These are phyloP conservation scores for Microcebus griseorufus DNA, from an alignment of 2,113 vertebrate species.

Conservation along the genomic window DNA sequence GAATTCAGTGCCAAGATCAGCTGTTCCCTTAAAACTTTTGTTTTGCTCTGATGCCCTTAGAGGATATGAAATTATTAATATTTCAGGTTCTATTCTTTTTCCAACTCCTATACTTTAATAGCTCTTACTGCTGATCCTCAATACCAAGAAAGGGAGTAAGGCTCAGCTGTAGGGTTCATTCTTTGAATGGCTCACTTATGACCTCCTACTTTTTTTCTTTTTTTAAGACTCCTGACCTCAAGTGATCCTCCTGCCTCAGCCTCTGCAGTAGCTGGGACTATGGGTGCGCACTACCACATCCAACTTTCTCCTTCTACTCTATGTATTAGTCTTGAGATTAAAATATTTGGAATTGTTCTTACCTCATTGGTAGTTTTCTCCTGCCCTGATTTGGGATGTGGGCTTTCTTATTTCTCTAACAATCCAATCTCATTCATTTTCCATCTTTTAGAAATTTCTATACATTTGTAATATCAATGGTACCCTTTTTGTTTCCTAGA, in stretches of 20 bases:
- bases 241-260: not conserved
- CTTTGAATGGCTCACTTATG: not conserved
- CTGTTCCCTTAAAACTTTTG: not conserved
- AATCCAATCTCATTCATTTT: not conserved
- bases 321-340: not conserved
- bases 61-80: not conserved
- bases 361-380: not conserved
- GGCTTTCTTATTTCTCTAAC: not conserved
- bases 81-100: not conserved
- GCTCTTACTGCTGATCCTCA: not conserved
- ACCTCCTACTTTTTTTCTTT: not conserved
- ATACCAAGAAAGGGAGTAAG: not conserved
- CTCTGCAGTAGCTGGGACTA: not conserved
- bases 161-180: not conserved
- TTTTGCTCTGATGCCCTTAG: not conserved
- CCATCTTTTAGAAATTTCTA: not conserved
- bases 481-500: not conserved
- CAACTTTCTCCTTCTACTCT: not conserved
- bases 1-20: not conserved
- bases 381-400: not conserved
- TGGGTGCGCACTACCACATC: not conserved
- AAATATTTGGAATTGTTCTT: not conserved
- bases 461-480: not conserved
- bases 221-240: not conserved
- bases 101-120: not conserved